phyloP scores from a whole-genome alignment of 2,113 vertebrate genomes.

The Triplophysa tibetana region DNA sequence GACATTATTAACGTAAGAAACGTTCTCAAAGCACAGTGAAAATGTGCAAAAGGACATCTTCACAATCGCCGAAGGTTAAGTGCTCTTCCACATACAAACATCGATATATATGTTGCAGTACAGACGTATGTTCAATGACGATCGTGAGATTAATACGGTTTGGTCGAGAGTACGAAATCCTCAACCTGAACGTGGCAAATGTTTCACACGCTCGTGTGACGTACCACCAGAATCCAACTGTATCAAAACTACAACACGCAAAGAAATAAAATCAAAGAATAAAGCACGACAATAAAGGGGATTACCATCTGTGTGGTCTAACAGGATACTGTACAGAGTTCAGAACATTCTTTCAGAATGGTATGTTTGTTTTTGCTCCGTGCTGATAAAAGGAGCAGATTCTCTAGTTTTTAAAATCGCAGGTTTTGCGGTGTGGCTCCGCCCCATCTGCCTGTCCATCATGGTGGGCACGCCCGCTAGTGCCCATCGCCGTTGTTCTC shows the following conservation, averaged over 20 bases:
- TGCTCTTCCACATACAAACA: conserved; percentile 70
- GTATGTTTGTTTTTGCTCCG: conserved; percentile 85
- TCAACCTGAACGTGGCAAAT: conserved; percentile 15
- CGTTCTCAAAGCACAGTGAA: conserved; percentile 61
- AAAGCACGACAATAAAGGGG: conserved; percentile 49
- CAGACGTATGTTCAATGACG: conserved; percentile 45
- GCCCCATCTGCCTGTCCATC: conserved; percentile 2
- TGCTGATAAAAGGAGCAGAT: conserved; percentile 58
- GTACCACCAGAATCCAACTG: conserved; percentile 84
- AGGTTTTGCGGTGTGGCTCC: conserved; percentile 10
- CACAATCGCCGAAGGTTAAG: conserved; percentile 64
- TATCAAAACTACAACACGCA: conserved; percentile 75
- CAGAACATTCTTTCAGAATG: conserved; percentile 97
- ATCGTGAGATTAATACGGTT: conserved; percentile 43
- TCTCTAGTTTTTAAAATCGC: conserved; percentile 13
- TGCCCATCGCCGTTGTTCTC: conserved; percentile 62
- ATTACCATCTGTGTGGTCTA: conserved; percentile 86
- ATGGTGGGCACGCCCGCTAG: conserved; percentile 51
- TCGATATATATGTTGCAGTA: conserved; percentile 68
- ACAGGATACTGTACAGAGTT: conserved; percentile 83
- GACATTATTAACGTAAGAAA: conserved; percentile 51
- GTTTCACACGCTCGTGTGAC: conserved; percentile 65
- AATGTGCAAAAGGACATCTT: conserved; percentile 53
- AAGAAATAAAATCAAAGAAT: conserved; percentile 75
- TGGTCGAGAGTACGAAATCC: conserved; percentile 23